Evolutionary conservation across 2,797 vertebrate genomes (phyloP).

Genomic region (Squalus acanthias): DNA sequence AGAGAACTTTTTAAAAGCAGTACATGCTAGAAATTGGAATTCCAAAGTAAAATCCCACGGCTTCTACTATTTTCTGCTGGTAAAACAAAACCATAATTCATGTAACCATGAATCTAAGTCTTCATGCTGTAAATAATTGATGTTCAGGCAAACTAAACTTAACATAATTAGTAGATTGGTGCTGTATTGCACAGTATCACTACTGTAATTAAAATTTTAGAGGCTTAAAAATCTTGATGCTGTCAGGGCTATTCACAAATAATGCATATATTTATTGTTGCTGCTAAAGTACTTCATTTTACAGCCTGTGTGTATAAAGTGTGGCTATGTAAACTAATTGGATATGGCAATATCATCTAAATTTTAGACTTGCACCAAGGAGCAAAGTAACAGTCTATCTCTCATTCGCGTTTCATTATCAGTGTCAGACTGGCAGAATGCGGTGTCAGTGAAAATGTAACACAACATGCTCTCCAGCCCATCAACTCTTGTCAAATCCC

Average conservation of each 20-base stretch:
- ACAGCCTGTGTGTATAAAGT: not conserved
- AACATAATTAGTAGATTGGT: not conserved
- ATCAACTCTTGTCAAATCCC: conserved; percentile 32
- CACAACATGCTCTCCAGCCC: not conserved
- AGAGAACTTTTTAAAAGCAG: not conserved
- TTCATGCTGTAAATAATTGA: not conserved
- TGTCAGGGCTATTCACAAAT: conserved; percentile 14
- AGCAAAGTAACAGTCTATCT: not conserved
- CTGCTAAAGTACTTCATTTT: not conserved
- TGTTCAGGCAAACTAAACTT: not conserved
- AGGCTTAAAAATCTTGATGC: not conserved
- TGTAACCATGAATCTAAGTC: not conserved
- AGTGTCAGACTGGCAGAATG: conserved; percentile 5
- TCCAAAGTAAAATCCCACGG: not conserved
- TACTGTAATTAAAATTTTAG: conserved; percentile 3
- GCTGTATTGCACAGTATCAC: not conserved
- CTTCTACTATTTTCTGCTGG: not conserved
- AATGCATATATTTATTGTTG: not conserved
- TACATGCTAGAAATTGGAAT: not conserved
- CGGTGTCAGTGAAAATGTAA: conserved; percentile 27
- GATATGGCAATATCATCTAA: not conserved
- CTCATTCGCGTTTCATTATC: not conserved
- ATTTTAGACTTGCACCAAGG: not conserved
- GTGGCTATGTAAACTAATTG: not conserved
- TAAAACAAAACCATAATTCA: conserved; percentile 7